These are phyloP conservation scores for Sparus aurata DNA, from an alignment of 2,797 vertebrate genomes.

Conservation along the genomic window DNA sequence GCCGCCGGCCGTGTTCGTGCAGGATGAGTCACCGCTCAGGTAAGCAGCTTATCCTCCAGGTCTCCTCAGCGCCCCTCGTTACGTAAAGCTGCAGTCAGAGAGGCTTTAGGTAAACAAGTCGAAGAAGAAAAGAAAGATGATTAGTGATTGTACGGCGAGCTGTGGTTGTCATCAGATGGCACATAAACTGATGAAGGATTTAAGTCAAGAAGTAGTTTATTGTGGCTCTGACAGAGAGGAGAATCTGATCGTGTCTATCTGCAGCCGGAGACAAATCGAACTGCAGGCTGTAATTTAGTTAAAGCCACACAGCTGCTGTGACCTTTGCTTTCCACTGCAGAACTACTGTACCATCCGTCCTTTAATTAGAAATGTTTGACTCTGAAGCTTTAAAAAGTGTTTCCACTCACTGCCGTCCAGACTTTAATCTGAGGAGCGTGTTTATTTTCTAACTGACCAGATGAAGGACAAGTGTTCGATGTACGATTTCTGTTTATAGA, in stretches of 20 bases:
- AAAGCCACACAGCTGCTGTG: constrained; percentile 24
- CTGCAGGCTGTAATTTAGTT: constrained; percentile 55
- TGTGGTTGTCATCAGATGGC: not conserved
- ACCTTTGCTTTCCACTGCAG: constrained; percentile 19
- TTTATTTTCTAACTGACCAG: not conserved
- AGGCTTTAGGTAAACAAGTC: no score
- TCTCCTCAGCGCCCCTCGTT: constrained; percentile 16
- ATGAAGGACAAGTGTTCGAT: not conserved
- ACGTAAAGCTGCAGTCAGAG: constrained; percentile 12
- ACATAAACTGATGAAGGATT: not conserved
- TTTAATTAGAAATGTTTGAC: constrained; percentile 34
- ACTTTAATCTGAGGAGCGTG: not conserved
- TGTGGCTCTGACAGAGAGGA: not conserved
- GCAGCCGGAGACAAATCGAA: constrained; percentile 3
- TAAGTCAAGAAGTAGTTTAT: not conserved
- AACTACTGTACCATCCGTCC: not conserved
- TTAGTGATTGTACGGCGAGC: no score
- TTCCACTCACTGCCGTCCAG: not conserved
- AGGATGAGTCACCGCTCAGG: constrained; percentile 86
- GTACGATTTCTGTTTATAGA: no score
- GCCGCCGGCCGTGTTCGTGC: constrained; percentile 81
- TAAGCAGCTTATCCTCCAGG: constrained; percentile 71
- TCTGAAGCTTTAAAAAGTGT: not conserved
- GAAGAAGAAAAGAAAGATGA: not conserved
- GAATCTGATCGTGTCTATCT: not conserved